These are phyloP conservation scores for Rhizomys pruinosus DNA, from an alignment of 2,113 vertebrate species.

Conservation along the genomic window DNA sequence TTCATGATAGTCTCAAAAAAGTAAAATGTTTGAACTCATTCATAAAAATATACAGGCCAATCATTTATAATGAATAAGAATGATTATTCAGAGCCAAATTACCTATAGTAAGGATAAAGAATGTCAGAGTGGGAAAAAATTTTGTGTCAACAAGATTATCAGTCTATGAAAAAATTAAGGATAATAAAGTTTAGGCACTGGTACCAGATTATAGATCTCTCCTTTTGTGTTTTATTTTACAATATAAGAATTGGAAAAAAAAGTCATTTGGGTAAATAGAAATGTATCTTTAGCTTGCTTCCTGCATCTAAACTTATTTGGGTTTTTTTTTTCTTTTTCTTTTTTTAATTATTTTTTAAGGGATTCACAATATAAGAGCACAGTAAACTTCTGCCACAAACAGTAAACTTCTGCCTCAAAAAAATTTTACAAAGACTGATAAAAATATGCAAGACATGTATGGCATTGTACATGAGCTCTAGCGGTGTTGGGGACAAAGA, in stretches of 20 bases:
- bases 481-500: too few species aligned
- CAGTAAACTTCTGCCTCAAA: too few species aligned
- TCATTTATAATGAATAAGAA: background rate
- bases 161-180: constrained; percentile 45
- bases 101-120: constrained; percentile 17
- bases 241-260: constrained; percentile 35
- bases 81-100: constrained; percentile 31
- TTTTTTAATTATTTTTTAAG: too few species aligned
- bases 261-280: background rate
- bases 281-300: background rate
- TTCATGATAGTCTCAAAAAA: too few species aligned
- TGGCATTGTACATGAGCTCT: too few species aligned
- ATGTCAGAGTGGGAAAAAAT: background rate
- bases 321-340: too few species aligned
- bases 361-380: too few species aligned
- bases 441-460: too few species aligned
- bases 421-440: too few species aligned
- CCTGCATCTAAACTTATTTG: background rate
- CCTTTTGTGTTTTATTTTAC: background rate
- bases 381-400: too few species aligned
- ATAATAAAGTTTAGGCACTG: constrained; percentile 17
- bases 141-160: background rate
- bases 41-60: background rate
- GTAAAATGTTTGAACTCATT: background rate
- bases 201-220: constrained; percentile 24